phyloP scores from a whole-genome alignment of 92 coral and sea anemone species.

The Porites evermanni region DNA sequence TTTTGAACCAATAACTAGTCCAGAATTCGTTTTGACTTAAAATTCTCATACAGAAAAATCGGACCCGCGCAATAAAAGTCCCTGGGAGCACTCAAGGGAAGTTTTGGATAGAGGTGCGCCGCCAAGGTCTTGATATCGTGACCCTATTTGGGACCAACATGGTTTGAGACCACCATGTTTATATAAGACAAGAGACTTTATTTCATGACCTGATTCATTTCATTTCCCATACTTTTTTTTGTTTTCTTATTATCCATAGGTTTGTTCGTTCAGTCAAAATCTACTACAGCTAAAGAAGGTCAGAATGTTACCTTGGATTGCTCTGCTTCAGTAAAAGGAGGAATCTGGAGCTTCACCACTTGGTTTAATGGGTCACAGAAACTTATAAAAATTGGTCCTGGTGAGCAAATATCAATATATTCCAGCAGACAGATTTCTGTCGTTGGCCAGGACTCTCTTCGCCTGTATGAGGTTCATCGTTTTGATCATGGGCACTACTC shows the following conservation, averaged over 20 bases:
- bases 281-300: conserved; percentile 67
- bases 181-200: no score
- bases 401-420: not conserved
- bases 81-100: no score
- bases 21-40: no score
- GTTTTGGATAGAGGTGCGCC: no score
- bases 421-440: conserved; percentile 18
- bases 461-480: conserved; percentile 46
- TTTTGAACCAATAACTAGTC: no score
- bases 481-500: conserved; percentile 58
- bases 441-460: conserved; percentile 27
- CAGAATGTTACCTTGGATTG: conserved; percentile 73
- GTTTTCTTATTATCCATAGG: not conserved
- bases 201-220: not conserved
- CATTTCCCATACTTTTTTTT: not conserved
- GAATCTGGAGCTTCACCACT: not conserved
- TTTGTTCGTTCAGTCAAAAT: not conserved
- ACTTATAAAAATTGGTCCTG: conserved; percentile 4
- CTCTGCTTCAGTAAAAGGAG: conserved; percentile 35
- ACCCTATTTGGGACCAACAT: no score
- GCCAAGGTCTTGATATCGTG: no score
- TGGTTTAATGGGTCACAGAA: conserved; percentile 64
- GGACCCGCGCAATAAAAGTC: no score
- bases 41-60: no score
- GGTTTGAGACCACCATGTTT: no score